Base-by-base conservation (phyloP, 2,888 invertebrate species). In the Dolichomitus sp. region DNA sequence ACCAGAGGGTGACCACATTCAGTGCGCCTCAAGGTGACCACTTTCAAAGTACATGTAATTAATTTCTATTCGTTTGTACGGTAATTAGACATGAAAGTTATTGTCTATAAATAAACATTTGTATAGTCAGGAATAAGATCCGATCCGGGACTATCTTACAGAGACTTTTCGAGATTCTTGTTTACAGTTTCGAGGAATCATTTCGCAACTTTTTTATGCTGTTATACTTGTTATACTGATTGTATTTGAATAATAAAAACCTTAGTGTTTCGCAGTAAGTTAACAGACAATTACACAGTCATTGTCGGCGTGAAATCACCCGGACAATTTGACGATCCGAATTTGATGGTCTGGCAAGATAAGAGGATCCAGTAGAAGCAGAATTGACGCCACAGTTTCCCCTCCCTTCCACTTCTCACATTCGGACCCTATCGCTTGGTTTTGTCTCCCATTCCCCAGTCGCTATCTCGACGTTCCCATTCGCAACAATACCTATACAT, bases 381-480 rank as follows among this genome's bases (percentile, higher is more conserved):
- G 23, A 19, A 54, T 40, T 42, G 30, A 54, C 69, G 52, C 68
- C 50, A 12, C 37, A 27, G 48, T 50, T 66, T 6, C 14, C 4
- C 23, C 14, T 27, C 19, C n/a, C 42, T 57, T 23, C 11, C 54
- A 23, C 9, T 52, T 52, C 7, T 23, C 27, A n/a, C 48, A 27
- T 30, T 42, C 40, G 54, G 40, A 42, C 59, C 33, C 7, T 59
- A 33, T 27, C n/a, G 27, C 57, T 4, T 14, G 5, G 42, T 57
- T 57, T 23, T 23, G 27, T 17, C 48, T 27, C n/a, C 54, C 42
- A 12, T 42, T 70, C 33, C 7, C 42, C n/a, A 27, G 19, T 45
- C 54, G 27, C 42, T 70, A 70, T 70, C 59, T 19, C 19, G 30
- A 72, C 0, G 30, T 40, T 69, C 40, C 23, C 57, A 27, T 57